Evolutionary conservation across 2,888 invertebrate species (phyloP).

Genomic region (Aleiodes leptofemur): DNA sequence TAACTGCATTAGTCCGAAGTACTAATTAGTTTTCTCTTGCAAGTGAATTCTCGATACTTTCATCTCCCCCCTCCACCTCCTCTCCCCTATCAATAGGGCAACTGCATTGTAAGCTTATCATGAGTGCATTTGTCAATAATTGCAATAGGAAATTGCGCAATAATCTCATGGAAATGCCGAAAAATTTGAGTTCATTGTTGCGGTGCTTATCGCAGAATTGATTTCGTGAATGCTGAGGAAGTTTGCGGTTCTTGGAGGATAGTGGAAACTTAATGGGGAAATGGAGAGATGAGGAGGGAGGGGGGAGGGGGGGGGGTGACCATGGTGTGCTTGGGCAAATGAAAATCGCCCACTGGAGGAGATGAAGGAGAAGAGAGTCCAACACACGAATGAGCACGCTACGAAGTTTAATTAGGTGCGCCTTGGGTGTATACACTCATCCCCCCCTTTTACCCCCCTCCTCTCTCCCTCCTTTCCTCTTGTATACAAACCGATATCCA

Average conservation of each 20-base stretch:
- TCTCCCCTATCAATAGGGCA: background rate
- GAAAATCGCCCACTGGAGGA: slow-evolving; percentile 50
- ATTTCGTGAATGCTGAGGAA: slow-evolving; percentile 18
- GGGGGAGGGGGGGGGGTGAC: slow-evolving; percentile 33
- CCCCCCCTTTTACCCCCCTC: slow-evolving; percentile 13
- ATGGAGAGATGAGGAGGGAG: too few species aligned
- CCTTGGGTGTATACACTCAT: slow-evolving; percentile 44
- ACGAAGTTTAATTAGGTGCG: slow-evolving; percentile 69
- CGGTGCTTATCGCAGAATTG: background rate
- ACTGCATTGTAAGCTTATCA: too few species aligned
- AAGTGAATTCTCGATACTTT: slow-evolving; percentile 48
- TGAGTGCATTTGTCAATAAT: too few species aligned
- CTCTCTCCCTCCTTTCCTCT: slow-evolving; percentile 17
- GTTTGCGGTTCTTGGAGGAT: slow-evolving; percentile 1
- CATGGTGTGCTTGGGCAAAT: slow-evolving; percentile 50
- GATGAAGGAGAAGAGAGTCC: slow-evolving; percentile 44
- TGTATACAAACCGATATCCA: slow-evolving; percentile 62
- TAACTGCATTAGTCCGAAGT: slow-evolving; percentile 61
- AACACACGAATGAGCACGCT: slow-evolving; percentile 52
- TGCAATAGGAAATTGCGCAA: too few species aligned
- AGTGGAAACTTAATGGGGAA: slow-evolving; percentile 16
- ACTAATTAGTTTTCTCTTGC: slow-evolving; percentile 61
- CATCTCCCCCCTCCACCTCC: slow-evolving; percentile 13
- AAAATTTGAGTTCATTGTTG: background rate
- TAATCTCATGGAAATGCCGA: too few species aligned